phyloP scores from a whole-genome alignment of 1,140 invertebrate genomes.

The Chironomus tepperi region DNA sequence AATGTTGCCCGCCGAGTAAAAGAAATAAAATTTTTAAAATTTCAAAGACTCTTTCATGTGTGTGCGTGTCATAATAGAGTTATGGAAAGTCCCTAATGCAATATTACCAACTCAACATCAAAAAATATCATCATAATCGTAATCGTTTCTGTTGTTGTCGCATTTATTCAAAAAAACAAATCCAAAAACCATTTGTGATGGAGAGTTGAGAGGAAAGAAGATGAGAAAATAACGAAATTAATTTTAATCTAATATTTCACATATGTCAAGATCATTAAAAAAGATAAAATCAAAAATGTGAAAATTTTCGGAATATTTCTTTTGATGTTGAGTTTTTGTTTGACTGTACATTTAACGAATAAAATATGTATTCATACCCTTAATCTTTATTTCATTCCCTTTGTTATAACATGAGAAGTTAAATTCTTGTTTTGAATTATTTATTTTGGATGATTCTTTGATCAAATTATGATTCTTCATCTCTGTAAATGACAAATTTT shows the following conservation, averaged over 20 bases:
- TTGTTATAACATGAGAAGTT: not conserved
- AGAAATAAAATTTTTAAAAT: no score
- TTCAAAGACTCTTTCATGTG: no score
- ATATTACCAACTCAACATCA: no score
- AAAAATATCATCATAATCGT: no score
- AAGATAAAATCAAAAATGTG: conserved; percentile 1
- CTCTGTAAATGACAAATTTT: conserved; percentile 13
- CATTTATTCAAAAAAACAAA: not conserved
- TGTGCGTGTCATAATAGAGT: no score
- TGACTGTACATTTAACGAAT: not conserved
- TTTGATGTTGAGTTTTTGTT: not conserved
- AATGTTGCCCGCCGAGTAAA: no score
- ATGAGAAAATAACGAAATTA: not conserved
- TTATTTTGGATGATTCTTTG: conserved; percentile 3
- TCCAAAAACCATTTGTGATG: not conserved
- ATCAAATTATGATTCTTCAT: not conserved
- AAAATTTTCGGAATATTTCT: not conserved
- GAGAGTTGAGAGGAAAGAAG: no score
- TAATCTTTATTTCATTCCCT: not conserved
- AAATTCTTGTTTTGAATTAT: conserved; percentile 9
- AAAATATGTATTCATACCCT: not conserved
- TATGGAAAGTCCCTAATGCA: no score
- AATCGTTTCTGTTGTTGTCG: no score
- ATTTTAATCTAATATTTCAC: conserved; percentile 1
- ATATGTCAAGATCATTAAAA: conserved; percentile 2